Evolutionary conservation across 2,797 vertebrate species (phyloP), one percentile per base, ranked within the genome.

Genomic region (Masticophis lateralis): DNA sequence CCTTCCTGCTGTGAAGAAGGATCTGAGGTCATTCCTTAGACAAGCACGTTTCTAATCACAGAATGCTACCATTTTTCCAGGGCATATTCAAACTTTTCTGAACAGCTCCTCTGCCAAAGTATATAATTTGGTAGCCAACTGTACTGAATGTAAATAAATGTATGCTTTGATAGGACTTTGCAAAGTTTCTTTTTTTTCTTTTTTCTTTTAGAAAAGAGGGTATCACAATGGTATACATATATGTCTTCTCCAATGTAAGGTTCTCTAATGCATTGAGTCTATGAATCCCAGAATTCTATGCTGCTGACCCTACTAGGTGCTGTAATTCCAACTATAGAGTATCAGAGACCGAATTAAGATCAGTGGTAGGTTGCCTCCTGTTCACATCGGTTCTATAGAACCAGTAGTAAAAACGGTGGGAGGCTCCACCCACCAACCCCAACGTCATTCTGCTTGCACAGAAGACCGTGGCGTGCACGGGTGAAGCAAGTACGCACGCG

Each of bases 11-110:
- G 94, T 28, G 25, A 96, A 96, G 95, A 97, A 97, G 97, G 96
- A 97, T 96, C 93, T 97, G 89, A 97, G 95, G 95, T 96, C 94
- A 96, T 95, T 94, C 88, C 60, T 57, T 95, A 74, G 61, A 92
- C 1, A 95, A 92, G 92, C 28, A 92, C 83, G 93, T 95, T 92
- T 92, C 90, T 88, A 96, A 94, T 96, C 43, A 92, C 94, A 88
- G 27, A 43, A 83, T 94, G 86, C 53, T 18, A 93, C 83, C 4
- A 14, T 9, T 94, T 86, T 37, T 13, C 57, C 86, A 93, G 94
- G 90, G 60, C 94, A 94, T 93, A 32, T 25, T 92, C 87, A 92
- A 92, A 27, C 5, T 91, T 0, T 86, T 83, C 47, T 93, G 91
- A 94, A 94, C 93, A 95, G 83, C 92, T 74, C 60, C 18, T 27